phyloP scores from a whole-genome alignment of 2,797 vertebrate genomes.

The Xenops minutus region DNA sequence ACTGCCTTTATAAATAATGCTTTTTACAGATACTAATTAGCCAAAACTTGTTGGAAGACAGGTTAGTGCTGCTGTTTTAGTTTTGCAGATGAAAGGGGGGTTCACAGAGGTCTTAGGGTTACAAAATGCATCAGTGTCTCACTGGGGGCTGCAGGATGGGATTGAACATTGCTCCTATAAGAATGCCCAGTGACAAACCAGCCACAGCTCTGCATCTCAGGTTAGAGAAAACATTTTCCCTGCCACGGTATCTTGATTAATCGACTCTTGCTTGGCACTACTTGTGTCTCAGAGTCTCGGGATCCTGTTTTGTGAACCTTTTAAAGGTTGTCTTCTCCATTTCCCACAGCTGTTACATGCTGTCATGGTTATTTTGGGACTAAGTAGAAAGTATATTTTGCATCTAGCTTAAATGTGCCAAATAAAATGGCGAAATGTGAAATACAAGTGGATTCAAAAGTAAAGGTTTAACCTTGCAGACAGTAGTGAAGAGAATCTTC shows the following conservation, averaged over 20 bases:
- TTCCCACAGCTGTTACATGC: not conserved
- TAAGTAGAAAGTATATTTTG: constrained; percentile 10
- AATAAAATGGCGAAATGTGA: not conserved
- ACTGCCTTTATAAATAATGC: not conserved
- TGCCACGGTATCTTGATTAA: not conserved
- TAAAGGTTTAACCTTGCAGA: not conserved
- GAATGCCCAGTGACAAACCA: not conserved
- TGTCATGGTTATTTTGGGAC: not conserved
- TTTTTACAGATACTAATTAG: not conserved
- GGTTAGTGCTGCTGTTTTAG: not conserved
- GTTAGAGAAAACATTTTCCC: not conserved
- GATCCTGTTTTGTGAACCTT: constrained; percentile 7
- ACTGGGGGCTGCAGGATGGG: not conserved
- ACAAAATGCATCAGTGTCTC: not conserved
- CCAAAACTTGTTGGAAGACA: not conserved
- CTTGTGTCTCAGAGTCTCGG: not conserved
- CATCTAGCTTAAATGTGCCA: not conserved
- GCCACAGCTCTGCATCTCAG: not conserved
- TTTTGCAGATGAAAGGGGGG: not conserved
- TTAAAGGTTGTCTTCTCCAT: not conserved
- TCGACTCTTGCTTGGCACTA: not conserved
- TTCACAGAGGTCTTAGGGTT: not conserved
- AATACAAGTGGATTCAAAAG: not conserved
- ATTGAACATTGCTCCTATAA: not conserved
- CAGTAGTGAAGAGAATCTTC: constrained; percentile 4